These are phyloP conservation scores for Patella vulgata DNA, from an alignment of 1,140 invertebrate species.

Conservation along the genomic window DNA sequence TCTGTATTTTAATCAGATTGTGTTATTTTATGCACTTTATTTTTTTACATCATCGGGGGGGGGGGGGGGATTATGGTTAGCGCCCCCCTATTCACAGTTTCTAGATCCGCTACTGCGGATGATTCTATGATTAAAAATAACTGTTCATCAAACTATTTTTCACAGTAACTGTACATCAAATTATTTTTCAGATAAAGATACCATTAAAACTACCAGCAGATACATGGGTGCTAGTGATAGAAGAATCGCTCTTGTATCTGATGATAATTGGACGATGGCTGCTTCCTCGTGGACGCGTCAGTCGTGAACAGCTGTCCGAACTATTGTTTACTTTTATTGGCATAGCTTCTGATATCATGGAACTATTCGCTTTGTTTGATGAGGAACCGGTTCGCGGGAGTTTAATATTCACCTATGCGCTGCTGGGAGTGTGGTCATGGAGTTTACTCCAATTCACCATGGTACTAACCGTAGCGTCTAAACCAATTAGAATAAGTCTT, in stretches of 20 bases:
- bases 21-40: no score
- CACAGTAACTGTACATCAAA: no score
- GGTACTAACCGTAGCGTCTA: constrained; percentile 47
- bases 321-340: constrained; percentile 80
- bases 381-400: constrained; percentile 44
- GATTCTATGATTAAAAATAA: no score
- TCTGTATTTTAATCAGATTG: no score
- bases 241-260: constrained; percentile 84
- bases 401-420: constrained; percentile 36
- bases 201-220: constrained; percentile 40
- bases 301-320: constrained; percentile 89
- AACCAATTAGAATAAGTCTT: constrained; percentile 25
- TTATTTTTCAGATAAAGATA: constrained; percentile 36
- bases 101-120: no score
- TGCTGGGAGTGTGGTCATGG: constrained; percentile 73
- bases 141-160: no score
- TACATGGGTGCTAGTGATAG: constrained; percentile 80
- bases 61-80: no score
- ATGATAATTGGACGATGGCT: constrained; percentile 88
- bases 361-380: constrained; percentile 91
- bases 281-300: constrained; percentile 89
- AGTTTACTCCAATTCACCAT: constrained; percentile 78
- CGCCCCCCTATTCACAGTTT: no score
- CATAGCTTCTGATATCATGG: constrained; percentile 93
- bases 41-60: no score